Evolutionary conservation across 2,797 vertebrate genomes (phyloP).

Genomic region (Dendrocincla tyrannina): DNA sequence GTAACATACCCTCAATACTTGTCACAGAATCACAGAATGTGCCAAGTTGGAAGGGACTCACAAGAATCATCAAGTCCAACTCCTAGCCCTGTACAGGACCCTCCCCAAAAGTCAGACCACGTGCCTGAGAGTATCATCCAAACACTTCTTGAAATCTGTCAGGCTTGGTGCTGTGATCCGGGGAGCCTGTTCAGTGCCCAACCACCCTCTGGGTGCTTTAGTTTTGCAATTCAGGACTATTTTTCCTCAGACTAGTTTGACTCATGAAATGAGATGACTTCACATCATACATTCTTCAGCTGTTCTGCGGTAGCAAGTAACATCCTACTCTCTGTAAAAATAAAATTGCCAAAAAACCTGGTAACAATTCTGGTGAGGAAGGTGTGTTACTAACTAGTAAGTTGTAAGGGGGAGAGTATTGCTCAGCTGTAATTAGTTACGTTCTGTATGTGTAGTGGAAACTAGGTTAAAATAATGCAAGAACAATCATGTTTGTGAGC

Average conservation of each 20-base stretch:
- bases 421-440: not conserved
- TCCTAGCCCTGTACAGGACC: not conserved
- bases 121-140: not conserved
- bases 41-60: not conserved
- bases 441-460: not conserved
- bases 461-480: not conserved
- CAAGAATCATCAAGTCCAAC: not conserved
- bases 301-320: constrained; percentile 10
- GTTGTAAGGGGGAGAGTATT: not conserved
- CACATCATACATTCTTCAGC: not conserved
- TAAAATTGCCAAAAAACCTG: not conserved
- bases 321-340: constrained; percentile 28
- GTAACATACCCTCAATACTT: not conserved
- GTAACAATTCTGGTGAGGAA: not conserved
- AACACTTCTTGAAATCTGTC: not conserved
- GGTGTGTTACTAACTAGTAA: not conserved
- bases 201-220: not conserved
- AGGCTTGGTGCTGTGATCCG: not conserved
- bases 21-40: not conserved
- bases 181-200: not conserved
- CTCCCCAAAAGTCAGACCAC: not conserved
- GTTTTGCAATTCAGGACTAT: constrained; percentile 44
- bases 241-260: constrained; percentile 35
- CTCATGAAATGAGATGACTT: not conserved
- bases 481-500: not conserved